phyloP scores from a whole-genome alignment of 2,113 vertebrate genomes.

The Poeciliopsis turrubarensis region DNA sequence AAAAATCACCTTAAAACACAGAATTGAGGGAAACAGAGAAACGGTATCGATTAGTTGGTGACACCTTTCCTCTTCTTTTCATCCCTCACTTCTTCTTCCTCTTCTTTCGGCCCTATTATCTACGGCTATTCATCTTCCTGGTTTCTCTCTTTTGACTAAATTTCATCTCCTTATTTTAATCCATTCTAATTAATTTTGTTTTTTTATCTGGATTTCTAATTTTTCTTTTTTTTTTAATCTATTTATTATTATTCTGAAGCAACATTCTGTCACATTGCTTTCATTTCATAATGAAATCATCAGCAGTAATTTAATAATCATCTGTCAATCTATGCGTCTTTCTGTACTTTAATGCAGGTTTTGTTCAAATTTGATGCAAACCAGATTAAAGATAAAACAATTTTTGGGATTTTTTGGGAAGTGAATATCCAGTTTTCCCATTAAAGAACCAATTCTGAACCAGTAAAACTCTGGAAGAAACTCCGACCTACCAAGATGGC shows the following conservation, averaged over 20 bases:
- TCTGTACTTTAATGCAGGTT: too few relatives aligned
- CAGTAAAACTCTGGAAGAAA: too few relatives aligned
- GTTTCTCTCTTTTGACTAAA: neutral
- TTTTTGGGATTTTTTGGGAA: too few relatives aligned
- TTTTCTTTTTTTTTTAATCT: too few relatives aligned
- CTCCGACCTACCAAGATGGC: too few relatives aligned
- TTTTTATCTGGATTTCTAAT: too few relatives aligned
- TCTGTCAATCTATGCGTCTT: neutral
- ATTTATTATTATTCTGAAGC: too few relatives aligned
- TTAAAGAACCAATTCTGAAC: too few relatives aligned
- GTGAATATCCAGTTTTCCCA: too few relatives aligned
- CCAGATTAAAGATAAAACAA: too few relatives aligned
- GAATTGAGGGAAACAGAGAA: slow-evolving; percentile 54
- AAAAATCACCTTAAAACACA: slow-evolving; percentile 53
- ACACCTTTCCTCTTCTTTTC: slow-evolving; percentile 42
- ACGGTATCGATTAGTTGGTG: slow-evolving; percentile 58
- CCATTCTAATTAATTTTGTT: neutral
- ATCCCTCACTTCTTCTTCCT: slow-evolving; percentile 21
- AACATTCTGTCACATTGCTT: too few relatives aligned
- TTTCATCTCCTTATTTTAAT: neutral
- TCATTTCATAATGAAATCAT: neutral
- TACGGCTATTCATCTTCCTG: slow-evolving; percentile 11
- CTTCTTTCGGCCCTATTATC: slow-evolving; percentile 14
- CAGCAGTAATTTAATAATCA: neutral
- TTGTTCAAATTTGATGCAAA: too few relatives aligned